Conservation (phyloP, 2,113 vertebrate species). For the Pollimyrus isidori region DNA sequence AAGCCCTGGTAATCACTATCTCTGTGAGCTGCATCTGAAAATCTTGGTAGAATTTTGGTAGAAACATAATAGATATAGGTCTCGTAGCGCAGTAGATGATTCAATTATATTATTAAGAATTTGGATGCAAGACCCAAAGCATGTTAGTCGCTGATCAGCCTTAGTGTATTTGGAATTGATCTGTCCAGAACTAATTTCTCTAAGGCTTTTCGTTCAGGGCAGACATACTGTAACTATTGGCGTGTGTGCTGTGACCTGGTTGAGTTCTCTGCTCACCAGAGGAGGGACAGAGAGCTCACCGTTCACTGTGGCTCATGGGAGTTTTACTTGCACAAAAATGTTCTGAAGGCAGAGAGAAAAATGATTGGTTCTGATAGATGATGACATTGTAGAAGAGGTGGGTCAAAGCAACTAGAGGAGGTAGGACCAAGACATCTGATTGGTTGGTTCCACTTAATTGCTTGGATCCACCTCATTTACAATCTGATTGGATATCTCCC, state of each 20-base stretch:
- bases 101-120: background rate
- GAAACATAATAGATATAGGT: background rate
- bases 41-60: background rate
- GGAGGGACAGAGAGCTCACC: background rate
- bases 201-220: background rate
- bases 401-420: too few species aligned
- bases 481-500: too few species aligned
- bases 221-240: background rate
- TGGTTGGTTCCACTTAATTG: too few species aligned
- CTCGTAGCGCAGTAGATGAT: background rate
- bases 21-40: background rate
- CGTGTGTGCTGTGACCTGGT: background rate
- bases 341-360: too few species aligned
- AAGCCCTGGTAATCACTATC: background rate
- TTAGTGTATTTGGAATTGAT: constrained; percentile 1
- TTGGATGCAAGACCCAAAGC: background rate
- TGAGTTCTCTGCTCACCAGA: background rate
- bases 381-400: too few species aligned
- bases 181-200: background rate
- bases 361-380: too few species aligned
- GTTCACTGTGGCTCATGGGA: too few species aligned
- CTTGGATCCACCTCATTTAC: too few species aligned
- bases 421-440: too few species aligned
- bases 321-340: too few species aligned
- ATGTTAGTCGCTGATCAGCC: background rate